A percentile compares a stretch with the other conserved stretches of the same genome.
These are phyloP conservation scores for Cantharis flavilabris DNA, from an alignment of 2,888 invertebrate species.

Conservation along the genomic window DNA sequence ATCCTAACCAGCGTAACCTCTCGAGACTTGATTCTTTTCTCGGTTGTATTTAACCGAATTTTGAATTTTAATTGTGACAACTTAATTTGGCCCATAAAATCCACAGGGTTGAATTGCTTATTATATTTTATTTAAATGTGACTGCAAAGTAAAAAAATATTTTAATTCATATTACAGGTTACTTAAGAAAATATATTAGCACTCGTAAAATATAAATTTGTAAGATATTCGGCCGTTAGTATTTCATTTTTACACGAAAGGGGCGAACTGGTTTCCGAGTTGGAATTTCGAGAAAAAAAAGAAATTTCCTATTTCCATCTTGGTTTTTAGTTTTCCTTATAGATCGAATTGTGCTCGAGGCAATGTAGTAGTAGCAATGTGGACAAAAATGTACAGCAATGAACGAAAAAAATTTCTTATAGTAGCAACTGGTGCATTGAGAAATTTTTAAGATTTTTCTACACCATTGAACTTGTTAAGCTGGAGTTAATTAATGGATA, in stretches of 20 bases:
- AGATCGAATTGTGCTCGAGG: neutral
- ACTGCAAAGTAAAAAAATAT: conserved; percentile 2
- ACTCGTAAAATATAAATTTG: conserved; percentile 9
- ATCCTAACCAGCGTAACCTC: neutral
- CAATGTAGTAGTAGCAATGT: neutral
- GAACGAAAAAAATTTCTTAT: neutral
- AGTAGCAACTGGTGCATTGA: neutral
- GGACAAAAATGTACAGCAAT: neutral
- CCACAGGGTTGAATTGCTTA: neutral
- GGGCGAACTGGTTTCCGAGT: neutral
- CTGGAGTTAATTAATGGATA: neutral
- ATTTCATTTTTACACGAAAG: neutral
- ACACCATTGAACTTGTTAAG: neutral
- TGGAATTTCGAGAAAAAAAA: neutral
- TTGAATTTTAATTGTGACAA: neutral
- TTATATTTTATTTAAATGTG: conserved; percentile 10
- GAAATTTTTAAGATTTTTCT: neutral
- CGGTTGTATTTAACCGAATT: neutral
- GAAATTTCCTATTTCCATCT: neutral
- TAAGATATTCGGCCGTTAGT: conserved; percentile 5
- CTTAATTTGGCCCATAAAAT: neutral
- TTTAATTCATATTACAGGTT: conserved; percentile 4
- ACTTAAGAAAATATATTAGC: conserved; percentile 5
- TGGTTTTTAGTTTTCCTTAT: neutral
- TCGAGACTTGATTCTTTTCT: neutral